phyloP scores from a whole-genome alignment of 2,888 invertebrate species.

The Cheilosia pagana region DNA sequence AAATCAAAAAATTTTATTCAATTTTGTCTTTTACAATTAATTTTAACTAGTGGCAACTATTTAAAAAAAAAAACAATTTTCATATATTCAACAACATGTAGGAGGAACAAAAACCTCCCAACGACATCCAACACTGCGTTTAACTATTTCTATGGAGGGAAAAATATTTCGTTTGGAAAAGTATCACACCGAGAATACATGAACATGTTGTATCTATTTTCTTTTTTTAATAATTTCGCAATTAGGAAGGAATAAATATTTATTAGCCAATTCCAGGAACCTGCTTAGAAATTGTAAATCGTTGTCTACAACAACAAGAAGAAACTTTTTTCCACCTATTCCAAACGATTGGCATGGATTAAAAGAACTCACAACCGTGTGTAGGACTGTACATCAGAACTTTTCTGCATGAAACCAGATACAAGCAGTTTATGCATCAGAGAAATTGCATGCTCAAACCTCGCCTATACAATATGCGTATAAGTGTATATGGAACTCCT shows the following conservation, averaged over 20 bases:
- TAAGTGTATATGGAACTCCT: conserved; percentile 2
- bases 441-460: conserved; percentile 1
- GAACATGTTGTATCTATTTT: too few species aligned
- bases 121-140: too few species aligned
- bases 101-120: too few species aligned
- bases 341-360: conserved; percentile 14
- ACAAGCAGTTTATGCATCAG: conserved; percentile 33
- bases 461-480: not conserved
- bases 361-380: not conserved
- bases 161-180: too few species aligned
- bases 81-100: too few species aligned
- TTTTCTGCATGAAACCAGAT: conserved; percentile 39
- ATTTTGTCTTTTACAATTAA: too few species aligned
- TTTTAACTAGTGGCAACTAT: too few species aligned
- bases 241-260: not conserved
- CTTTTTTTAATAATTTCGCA: too few species aligned
- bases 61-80: too few species aligned
- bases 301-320: not conserved
- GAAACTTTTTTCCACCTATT: conserved; percentile 4
- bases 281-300: not conserved
- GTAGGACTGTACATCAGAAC: not conserved
- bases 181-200: too few species aligned
- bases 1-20: too few species aligned
- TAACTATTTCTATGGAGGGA: too few species aligned
- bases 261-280: conserved; percentile 6